Evolutionary conservation across 2,797 vertebrate species (phyloP).

Genomic region (Chaetodon trifasciatus): DNA sequence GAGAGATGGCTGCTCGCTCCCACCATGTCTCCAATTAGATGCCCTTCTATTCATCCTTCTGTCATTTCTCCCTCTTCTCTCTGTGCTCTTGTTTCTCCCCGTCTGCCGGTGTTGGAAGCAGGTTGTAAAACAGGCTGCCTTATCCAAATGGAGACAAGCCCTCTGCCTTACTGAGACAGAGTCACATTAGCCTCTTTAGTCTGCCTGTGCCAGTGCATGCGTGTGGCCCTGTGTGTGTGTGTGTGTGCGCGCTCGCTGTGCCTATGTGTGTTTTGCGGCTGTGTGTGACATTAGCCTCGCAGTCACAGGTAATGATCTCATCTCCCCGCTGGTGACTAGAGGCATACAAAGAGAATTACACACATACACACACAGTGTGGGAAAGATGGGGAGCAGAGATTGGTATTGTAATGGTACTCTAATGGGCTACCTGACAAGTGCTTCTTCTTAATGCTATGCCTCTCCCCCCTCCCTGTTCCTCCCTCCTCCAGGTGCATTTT

Average conservation of each 20-base stretch:
- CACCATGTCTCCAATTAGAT: constrained; percentile 74
- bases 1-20: constrained; percentile 38
- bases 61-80: constrained; percentile 54
- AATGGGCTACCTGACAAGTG: constrained; percentile 81
- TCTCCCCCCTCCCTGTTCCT: constrained; percentile 14
- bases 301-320: constrained; percentile 85
- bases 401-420: constrained; percentile 81
- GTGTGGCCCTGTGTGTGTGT: constrained; percentile 10
- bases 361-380: constrained; percentile 44
- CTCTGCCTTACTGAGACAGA: constrained; percentile 61
- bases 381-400: constrained; percentile 74
- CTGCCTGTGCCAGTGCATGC: constrained; percentile 5
- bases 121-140: constrained; percentile 71
- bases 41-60: constrained; percentile 54
- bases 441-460: constrained; percentile 77
- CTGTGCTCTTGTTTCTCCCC: constrained; percentile 54
- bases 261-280: constrained; percentile 59
- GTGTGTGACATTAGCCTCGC: constrained; percentile 75
- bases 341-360: constrained; percentile 65
- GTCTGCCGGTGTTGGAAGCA: constrained; percentile 51
- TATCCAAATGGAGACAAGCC: constrained; percentile 71
- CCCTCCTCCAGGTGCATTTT: constrained; percentile 62
- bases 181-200: constrained; percentile 74
- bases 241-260: not conserved
- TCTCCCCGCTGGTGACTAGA: constrained; percentile 75